A percentile compares a stretch with the other conserved stretches of the same genome.
Conservation (phyloP, 2,797 vertebrate genomes). For the Helicolenus hilgendorfi region DNA sequence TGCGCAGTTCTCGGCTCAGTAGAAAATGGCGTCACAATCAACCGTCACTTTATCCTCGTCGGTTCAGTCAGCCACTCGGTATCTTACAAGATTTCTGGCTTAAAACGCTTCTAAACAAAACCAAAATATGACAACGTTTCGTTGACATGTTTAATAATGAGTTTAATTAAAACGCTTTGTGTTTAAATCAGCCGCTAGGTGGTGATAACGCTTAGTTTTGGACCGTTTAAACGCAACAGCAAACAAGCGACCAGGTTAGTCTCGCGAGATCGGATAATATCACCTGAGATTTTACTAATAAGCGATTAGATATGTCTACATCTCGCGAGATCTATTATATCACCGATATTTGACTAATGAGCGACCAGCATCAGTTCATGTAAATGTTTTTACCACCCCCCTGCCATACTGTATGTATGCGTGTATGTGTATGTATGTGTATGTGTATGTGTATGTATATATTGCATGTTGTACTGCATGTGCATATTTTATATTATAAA, state of each 20-base stretch:
- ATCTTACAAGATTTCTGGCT: background rate
- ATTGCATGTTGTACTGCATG: too few species aligned
- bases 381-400: too few species aligned
- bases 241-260: background rate
- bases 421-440: too few species aligned
- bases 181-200: background rate
- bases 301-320: fast-evolving
- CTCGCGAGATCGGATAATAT: background rate
- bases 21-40: background rate
- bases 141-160: background rate
- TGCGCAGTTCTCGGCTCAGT: background rate
- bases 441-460: too few species aligned
- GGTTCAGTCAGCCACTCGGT: background rate
- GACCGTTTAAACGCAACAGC: background rate
- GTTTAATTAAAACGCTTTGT: background rate
- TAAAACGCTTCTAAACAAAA: background rate
- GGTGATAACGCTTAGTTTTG: background rate
- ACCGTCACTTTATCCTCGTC: background rate
- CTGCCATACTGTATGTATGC: too few species aligned
- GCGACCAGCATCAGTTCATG: too few species aligned
- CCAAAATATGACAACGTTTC: background rate
- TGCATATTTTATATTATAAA: too few species aligned
- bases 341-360: background rate
- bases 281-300: background rate
- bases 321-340: background rate